Evolutionary conservation across 2,888 invertebrate genomes (phyloP).

Genomic region (Cheilosia urbana): DNA sequence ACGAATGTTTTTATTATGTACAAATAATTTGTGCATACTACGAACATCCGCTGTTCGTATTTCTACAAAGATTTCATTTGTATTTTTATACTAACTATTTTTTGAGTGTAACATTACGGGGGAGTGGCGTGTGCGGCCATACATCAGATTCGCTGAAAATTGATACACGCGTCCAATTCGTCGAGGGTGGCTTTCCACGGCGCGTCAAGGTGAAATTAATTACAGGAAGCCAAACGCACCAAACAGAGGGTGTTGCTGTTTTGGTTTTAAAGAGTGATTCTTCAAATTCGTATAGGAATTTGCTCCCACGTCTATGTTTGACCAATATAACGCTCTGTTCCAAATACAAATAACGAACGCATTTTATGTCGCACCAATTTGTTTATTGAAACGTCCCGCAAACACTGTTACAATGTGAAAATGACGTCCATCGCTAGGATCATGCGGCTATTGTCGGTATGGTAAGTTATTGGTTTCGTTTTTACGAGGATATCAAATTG

Average conservation of each 20-base stretch:
- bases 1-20: too few species aligned
- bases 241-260: slow-evolving; percentile 9
- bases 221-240: slow-evolving; percentile 60
- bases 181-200: slow-evolving; percentile 72
- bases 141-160: slow-evolving; percentile 67
- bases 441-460: background rate
- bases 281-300: background rate
- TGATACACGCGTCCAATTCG: slow-evolving; percentile 75
- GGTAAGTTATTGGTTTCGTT: slow-evolving; percentile 61
- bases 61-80: too few species aligned
- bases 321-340: background rate
- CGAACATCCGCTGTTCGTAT: too few species aligned
- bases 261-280: slow-evolving; percentile 43
- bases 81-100: too few species aligned
- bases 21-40: too few species aligned
- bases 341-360: background rate
- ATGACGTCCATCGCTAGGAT: slow-evolving; percentile 20
- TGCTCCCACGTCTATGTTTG: too few species aligned
- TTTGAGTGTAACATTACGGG: slow-evolving; percentile 65
- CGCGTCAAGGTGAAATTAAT: slow-evolving; percentile 73
- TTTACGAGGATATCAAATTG: slow-evolving; percentile 71
- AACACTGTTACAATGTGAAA: slow-evolving; percentile 50
- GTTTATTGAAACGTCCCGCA: slow-evolving; percentile 37
- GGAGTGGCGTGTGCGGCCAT: slow-evolving; percentile 70
- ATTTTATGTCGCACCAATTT: slow-evolving; percentile 62